Conservation (phyloP, 1,140 invertebrate species). For the Nasonia vitripennis region DNA sequence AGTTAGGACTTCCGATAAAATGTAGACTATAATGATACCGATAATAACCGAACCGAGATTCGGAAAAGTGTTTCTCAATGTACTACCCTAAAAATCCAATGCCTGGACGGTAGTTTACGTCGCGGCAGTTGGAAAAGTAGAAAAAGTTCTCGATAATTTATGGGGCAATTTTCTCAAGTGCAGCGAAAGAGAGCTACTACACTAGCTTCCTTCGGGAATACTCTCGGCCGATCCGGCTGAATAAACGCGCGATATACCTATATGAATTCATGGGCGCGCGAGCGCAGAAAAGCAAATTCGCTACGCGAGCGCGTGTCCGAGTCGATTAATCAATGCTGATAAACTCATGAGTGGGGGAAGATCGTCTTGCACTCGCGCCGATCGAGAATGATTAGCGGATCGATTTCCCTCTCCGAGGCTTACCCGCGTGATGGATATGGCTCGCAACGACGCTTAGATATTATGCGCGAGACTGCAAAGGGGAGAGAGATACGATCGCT, state of each 20-base stretch:
- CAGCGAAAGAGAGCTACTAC: background rate
- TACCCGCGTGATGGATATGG: background rate
- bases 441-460: background rate
- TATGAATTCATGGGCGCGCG: background rate
- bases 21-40: conserved; percentile 11
- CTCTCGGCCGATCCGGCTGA: background rate
- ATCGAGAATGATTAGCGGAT: background rate
- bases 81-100: no score
- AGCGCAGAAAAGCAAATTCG: no score
- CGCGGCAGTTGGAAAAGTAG: background rate
- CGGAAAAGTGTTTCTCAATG: background rate
- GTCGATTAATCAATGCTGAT: conserved; percentile 2
- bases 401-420: background rate
- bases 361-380: background rate
- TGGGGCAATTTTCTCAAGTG: conserved; percentile 49
- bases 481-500: background rate
- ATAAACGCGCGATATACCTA: background rate
- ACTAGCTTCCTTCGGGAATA: conserved; percentile 1
- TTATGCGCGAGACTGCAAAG: background rate
- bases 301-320: background rate
- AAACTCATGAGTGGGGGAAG: background rate
- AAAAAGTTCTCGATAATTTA: conserved; percentile 43
- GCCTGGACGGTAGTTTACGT: background rate
- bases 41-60: background rate
- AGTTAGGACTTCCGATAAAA: background rate